These are phyloP conservation scores for Sphenodon punctatus DNA, from an alignment of 2,797 vertebrate species.

Conservation along the genomic window DNA sequence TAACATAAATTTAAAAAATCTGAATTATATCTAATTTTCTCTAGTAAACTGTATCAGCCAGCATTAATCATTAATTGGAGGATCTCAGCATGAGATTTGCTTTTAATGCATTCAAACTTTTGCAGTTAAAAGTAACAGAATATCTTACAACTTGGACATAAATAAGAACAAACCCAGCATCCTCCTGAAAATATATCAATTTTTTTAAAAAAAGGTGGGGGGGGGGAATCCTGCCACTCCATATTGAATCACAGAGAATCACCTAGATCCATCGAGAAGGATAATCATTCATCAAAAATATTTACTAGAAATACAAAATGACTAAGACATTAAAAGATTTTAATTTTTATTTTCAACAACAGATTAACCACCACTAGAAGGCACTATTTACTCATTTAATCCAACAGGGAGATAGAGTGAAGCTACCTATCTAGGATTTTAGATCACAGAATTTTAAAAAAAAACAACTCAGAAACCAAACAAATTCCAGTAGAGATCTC, in stretches of 20 bases:
- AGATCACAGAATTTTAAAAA: background rate
- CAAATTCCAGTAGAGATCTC: background rate
- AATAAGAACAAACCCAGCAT: background rate
- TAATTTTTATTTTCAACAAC: background rate
- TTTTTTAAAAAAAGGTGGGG: background rate
- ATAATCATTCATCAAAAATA: background rate
- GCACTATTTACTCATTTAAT: slow-evolving; percentile 56
- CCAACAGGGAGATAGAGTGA: background rate
- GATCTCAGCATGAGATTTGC: background rate
- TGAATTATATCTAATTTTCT: background rate
- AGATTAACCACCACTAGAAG: slow-evolving; percentile 57
- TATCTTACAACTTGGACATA: background rate
- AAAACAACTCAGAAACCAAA: background rate
- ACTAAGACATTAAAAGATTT: background rate
- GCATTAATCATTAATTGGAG: background rate
- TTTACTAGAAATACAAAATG: background rate
- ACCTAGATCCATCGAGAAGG: background rate
- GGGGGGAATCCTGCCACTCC: background rate
- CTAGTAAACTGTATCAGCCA: background rate
- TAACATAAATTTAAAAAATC: background rate
- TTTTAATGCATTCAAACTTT: background rate
- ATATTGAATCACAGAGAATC: background rate
- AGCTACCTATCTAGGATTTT: background rate
- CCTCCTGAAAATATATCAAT: background rate
- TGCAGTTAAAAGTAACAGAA: fast-evolving